Conservation (phyloP, 2,113 vertebrate species). For the Mungos mungo region DNA sequence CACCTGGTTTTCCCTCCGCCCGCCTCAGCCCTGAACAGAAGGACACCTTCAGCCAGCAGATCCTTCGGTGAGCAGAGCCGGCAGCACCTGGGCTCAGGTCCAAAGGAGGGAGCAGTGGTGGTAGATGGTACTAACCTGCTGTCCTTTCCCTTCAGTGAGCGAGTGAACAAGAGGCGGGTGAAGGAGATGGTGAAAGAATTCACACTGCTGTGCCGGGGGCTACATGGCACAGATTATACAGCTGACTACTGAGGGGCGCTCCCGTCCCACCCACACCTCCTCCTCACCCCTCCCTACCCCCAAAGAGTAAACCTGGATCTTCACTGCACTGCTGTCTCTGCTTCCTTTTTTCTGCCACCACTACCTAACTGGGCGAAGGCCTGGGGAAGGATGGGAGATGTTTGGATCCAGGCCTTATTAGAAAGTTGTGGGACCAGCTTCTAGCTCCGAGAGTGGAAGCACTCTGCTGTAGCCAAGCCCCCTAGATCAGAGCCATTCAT, state of each 20-base stretch:
- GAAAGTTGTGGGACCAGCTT: background rate
- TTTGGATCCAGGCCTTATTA: background rate
- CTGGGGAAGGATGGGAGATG: background rate
- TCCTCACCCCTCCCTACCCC: conserved; percentile 4
- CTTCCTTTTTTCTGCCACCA: conserved; percentile 46
- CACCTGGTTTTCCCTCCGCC: conserved; percentile 93
- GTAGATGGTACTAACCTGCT: background rate
- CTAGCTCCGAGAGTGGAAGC: background rate
- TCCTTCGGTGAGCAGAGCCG: conserved; percentile 90
- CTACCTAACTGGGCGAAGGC: background rate
- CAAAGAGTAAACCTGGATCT: conserved; percentile 67
- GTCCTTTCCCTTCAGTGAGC: conserved; percentile 88
- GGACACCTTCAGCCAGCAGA: conserved; percentile 96
- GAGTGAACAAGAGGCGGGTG: conserved; percentile 97
- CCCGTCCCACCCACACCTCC: background rate
- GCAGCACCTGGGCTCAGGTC: background rate
- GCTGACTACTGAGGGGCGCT: conserved; percentile 94
- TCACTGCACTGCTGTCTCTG: conserved; percentile 53
- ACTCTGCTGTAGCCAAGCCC: background rate
- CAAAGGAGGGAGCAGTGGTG: background rate
- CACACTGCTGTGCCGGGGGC: conserved; percentile 95
- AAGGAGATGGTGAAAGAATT: conserved; percentile 99
- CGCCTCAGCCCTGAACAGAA: conserved; percentile 94
- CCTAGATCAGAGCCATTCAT: background rate
- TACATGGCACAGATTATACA: conserved; percentile 98